Conservation (phyloP, 2,113 vertebrate species). For the Carassius auratus region DNA sequence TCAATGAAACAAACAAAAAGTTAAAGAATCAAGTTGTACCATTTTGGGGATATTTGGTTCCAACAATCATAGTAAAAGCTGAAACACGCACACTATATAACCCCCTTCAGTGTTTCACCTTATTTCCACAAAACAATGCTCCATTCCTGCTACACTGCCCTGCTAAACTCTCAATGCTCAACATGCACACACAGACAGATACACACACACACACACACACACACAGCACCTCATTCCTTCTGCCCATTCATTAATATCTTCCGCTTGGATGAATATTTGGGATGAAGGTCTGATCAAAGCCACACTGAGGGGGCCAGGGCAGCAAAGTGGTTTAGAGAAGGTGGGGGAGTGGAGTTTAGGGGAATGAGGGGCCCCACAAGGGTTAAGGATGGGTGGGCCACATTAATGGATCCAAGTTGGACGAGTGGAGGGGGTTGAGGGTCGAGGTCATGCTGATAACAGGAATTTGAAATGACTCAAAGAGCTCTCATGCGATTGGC, state of each 20-base stretch:
- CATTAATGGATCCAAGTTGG: slow-evolving; percentile 19
- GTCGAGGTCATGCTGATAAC: slow-evolving; percentile 55
- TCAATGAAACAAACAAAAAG: neutral
- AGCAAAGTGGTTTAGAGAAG: slow-evolving; percentile 60
- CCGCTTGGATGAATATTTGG: slow-evolving; percentile 72
- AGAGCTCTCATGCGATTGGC: slow-evolving; percentile 59
- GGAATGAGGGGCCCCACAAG: slow-evolving; percentile 19
- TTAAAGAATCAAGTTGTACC: neutral
- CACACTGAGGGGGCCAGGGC: slow-evolving; percentile 51
- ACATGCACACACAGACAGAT: neutral
- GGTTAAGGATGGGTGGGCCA: slow-evolving; percentile 24
- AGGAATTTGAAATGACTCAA: slow-evolving; percentile 73
- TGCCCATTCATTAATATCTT: slow-evolving; percentile 72
- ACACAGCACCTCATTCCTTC: slow-evolving; percentile 39
- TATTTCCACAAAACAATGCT: neutral
- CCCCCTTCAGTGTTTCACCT: neutral
- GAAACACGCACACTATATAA: neutral
- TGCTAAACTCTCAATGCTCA: neutral
- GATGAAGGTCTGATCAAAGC: slow-evolving; percentile 75
- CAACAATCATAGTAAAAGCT: neutral
- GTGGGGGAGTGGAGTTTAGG: slow-evolving; percentile 37
- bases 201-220: slow-evolving; percentile 6
- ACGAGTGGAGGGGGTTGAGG: slow-evolving; percentile 12
- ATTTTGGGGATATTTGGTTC: neutral
- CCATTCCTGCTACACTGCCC: too few relatives aligned